phyloP scores from a whole-genome alignment of 2,113 vertebrate species.

The Eidolon helvum region DNA sequence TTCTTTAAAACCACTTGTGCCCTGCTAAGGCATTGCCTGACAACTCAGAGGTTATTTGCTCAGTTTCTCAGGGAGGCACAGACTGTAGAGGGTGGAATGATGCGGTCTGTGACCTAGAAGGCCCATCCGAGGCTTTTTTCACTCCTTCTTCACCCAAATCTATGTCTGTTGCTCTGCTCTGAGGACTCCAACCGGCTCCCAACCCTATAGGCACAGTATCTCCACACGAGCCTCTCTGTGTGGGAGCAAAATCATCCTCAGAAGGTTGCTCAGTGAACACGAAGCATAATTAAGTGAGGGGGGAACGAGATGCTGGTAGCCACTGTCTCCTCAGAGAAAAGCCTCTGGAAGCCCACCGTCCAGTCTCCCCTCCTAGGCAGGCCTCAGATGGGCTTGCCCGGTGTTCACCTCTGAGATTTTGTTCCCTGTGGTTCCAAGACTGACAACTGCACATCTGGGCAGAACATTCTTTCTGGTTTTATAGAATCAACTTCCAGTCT shows the following conservation, averaged over 20 bases:
- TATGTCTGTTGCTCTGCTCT: not conserved
- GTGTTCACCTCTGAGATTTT: not conserved
- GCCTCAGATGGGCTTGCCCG: rapidly evolving
- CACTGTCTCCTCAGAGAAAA: not conserved
- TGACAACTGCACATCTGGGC: not conserved
- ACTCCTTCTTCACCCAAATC: not conserved
- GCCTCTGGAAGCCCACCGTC: not conserved
- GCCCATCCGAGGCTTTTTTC: not conserved
- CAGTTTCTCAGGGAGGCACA: not conserved
- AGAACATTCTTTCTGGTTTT: not conserved
- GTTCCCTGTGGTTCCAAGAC: not conserved
- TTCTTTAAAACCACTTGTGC: not conserved
- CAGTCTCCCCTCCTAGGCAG: not conserved
- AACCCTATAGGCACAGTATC: not conserved
- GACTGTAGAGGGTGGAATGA: rapidly evolving
- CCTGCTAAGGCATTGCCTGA: not conserved
- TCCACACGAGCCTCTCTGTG: not conserved
- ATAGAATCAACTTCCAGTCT: not conserved
- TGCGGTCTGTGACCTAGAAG: not conserved
- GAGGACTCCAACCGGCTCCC: not conserved
- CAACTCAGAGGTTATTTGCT: not conserved
- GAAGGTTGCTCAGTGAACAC: not conserved
- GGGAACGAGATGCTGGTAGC: not conserved
- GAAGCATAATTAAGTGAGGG: not conserved
- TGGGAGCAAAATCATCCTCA: not conserved